phyloP scores from a whole-genome alignment of 30 jellyfish, hydroid and myxozoan species.

The Nemopilema nomurai region DNA sequence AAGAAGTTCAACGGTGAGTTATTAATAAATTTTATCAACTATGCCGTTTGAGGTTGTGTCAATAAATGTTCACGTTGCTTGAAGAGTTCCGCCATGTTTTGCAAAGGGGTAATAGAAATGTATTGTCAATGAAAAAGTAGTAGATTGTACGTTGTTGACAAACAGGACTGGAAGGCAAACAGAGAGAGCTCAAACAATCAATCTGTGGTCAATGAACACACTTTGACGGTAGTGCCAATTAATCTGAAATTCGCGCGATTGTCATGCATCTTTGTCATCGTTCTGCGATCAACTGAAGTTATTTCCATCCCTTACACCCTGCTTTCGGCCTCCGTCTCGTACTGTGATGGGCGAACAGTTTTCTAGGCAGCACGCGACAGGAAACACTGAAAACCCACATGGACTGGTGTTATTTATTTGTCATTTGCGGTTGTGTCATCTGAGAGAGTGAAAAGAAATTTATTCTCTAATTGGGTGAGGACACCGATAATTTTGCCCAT shows the following conservation, averaged over 20 bases:
- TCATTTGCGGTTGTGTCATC: slow-evolving; percentile 32
- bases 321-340: background rate
- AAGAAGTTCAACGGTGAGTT: slow-evolving; percentile 57
- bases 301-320: background rate
- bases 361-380: slow-evolving; percentile 68
- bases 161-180: background rate
- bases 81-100: slow-evolving; percentile 17
- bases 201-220: background rate
- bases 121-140: background rate
- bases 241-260: background rate
- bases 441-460: background rate
- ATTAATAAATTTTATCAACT: too few species aligned
- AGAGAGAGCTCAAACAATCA: background rate
- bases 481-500: background rate
- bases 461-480: background rate
- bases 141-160: background rate
- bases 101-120: background rate
- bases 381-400: slow-evolving; percentile 57
- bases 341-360: slow-evolving; percentile 46
- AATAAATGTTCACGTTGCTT: background rate
- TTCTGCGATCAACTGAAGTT: background rate
- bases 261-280: background rate
- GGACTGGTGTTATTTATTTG: slow-evolving; percentile 55
- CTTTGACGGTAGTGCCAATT: background rate
- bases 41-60: background rate